Base-by-base conservation (phyloP, 2,113 vertebrate genomes). In the Pelecanoides urinatrix region DNA sequence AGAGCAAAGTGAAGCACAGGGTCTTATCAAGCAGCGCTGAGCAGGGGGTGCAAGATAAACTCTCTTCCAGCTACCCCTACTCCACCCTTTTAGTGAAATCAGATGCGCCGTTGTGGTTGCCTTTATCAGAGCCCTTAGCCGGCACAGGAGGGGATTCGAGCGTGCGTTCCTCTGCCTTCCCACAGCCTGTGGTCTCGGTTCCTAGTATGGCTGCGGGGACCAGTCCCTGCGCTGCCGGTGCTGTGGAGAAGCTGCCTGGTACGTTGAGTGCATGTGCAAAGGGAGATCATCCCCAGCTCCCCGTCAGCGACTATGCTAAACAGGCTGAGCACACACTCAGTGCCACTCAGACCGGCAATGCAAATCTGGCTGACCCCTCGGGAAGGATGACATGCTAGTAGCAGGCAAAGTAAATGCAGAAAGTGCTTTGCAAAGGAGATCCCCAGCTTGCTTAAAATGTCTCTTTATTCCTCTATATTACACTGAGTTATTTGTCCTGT, bases 311-410 rank as follows among this genome's bases (percentile, higher is more conserved):
- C 2, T 1, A 1, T 6, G 52, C 38, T n/a, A 34, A 22, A 19
- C 0, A 0, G 20, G 1, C 8, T 0, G 5, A 47, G 62, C 40
- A 2, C 8, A 3, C 4, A 4, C 15, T 9, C 11, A 1, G 44
- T 10, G 38, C 44, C 19, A 2, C 27, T 34, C 23, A 0, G n/a
- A 7, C 3, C 8, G 4, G 50, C 76, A 44, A 5, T 16, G 23
- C 27, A 40, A 42, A 61, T 7, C 67, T 4, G 16, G 29, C 45
- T 42, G 47, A 18, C 38, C 49, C 52, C 61, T 27, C 1, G 3
- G 55, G 47, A 50, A 40, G 44, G 47, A 4, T 6, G 30, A 30
- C 6, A 0, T 25, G 68, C 40, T 65, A 49, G 29, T 11, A 74
- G 47, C n/a, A 67, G 49, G 40, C 53, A 75, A 47, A 72, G 62